Evolutionary conservation across 2,888 invertebrate species (phyloP).

Genomic region (Nebria salina): DNA sequence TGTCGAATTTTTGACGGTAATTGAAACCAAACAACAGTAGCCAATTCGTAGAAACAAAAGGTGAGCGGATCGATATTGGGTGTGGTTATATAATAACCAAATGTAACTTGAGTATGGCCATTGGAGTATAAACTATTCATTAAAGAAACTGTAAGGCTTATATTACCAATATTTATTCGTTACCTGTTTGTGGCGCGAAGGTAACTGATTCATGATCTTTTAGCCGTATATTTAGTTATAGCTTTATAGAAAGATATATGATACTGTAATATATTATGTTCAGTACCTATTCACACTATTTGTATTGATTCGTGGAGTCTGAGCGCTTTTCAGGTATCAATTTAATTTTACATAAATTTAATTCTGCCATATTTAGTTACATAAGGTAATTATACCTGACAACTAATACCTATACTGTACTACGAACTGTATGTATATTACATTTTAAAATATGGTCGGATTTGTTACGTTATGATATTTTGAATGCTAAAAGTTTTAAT

Average conservation of each 20-base stretch:
- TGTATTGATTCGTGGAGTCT: constrained; percentile 7
- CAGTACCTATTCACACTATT: not conserved
- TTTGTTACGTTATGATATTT: constrained; percentile 28
- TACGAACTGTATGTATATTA: constrained; percentile 32
- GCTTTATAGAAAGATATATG: constrained; percentile 27
- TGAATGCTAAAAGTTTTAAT: constrained; percentile 45
- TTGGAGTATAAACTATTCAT: constrained; percentile 42
- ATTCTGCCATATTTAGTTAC: constrained; percentile 31
- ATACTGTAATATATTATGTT: constrained; percentile 16
- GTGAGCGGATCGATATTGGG: not conserved
- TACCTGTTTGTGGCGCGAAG: constrained; percentile 28
- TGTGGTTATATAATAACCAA: constrained; percentile 3
- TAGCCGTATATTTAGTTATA: constrained; percentile 28
- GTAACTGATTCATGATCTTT: constrained; percentile 6
- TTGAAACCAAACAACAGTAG: constrained; percentile 34
- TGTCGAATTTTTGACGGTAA: constrained; percentile 38
- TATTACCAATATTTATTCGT: constrained; percentile 36
- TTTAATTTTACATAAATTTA: not conserved
- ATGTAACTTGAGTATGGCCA: constrained; percentile 12
- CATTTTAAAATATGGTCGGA: constrained; percentile 32
- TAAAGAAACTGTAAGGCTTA: constrained; percentile 30
- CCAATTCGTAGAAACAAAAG: constrained; percentile 27
- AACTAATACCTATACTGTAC: constrained; percentile 6
- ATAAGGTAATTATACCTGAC: constrained; percentile 34
- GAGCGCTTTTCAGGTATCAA: constrained; percentile 5